Conservation (phyloP, 2,113 vertebrate species). For the Dasyornis broadbenti region DNA sequence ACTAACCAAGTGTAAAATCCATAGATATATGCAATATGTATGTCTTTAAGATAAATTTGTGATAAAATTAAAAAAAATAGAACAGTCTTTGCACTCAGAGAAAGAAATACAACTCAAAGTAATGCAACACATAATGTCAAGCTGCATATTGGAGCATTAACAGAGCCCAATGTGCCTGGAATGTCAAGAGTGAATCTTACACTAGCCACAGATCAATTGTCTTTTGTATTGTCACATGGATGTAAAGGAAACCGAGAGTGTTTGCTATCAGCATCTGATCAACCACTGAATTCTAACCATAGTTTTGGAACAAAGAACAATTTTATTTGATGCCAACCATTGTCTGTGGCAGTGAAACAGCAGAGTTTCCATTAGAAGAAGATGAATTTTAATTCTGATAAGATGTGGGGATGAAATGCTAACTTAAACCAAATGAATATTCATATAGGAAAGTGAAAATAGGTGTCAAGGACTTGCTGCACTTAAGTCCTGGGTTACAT, state of each 20-base stretch:
- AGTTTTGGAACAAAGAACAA: constrained; percentile 35
- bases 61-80: fast-evolving
- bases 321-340: constrained; percentile 2
- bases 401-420: not conserved
- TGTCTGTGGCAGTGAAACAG: not conserved
- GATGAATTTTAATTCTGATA: constrained; percentile 19
- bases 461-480: constrained; percentile 59
- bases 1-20: not conserved
- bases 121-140: not conserved
- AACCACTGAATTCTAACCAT: constrained; percentile 16
- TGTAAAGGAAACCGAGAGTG: not conserved
- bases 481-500: constrained; percentile 29
- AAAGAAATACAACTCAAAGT: not conserved
- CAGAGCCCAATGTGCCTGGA: not conserved
- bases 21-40: not conserved
- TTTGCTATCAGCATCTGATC: constrained; percentile 31
- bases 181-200: not conserved
- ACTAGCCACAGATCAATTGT: not conserved
- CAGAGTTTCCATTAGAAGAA: not conserved
- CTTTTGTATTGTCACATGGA: not conserved
- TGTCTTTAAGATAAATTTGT: not conserved
- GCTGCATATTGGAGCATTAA: not conserved
- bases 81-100: not conserved
- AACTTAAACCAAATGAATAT: constrained; percentile 47
- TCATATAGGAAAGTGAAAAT: constrained; percentile 48